Evolutionary conservation across 1,140 invertebrate species (phyloP), one percentile per base, ranked within the genome.

Genomic region (Thereuonema tuberculata): DNA sequence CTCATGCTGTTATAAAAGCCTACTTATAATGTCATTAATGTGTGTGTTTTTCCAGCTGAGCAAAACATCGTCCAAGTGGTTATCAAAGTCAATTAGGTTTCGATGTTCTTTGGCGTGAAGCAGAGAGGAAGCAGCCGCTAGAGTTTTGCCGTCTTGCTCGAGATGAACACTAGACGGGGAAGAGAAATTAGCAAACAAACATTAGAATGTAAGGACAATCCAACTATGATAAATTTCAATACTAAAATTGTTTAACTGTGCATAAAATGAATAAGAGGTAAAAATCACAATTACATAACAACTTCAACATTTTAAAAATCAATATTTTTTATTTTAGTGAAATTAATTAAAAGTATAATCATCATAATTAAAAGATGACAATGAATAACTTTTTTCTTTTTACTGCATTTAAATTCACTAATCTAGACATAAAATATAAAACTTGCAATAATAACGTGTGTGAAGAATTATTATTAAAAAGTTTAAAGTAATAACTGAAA

Each of bases 61-160:
- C 21, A 80, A 74, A 17, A 88, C 79, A 69, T 93, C 82, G 73
- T 94, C 89, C 57, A 93, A 74, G 75, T 93, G 89, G 74, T 92
- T 91, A 72, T 95, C 91, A 75, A 93, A 95, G 74, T 94, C 90
- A 12, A 87, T 72, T 1, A 94, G 71, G 64, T 84, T 77, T 59
- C 82, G 80, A 67, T 85, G 84, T 0, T 80, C 79, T 26, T 82
- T 78, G 17, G 77, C 70, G 65, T 85, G 82, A 20, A 91, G 68
- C 29, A 93, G 73, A 25, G 77, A 69, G 3, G 83, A 81, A 2
- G 85, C 81, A 0, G 80, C 77, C 58, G 83, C 80, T 24, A 86
- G 66, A 0, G 77, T 78, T 54, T 79, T 67, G 58, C 77, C 68
- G 25, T 68, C 64, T 57, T 71, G 65, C 25, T 67, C 63, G 26